These are phyloP conservation scores for Tenthredo distinguenda DNA, from an alignment of 2,888 invertebrate species.

Conservation along the genomic window DNA sequence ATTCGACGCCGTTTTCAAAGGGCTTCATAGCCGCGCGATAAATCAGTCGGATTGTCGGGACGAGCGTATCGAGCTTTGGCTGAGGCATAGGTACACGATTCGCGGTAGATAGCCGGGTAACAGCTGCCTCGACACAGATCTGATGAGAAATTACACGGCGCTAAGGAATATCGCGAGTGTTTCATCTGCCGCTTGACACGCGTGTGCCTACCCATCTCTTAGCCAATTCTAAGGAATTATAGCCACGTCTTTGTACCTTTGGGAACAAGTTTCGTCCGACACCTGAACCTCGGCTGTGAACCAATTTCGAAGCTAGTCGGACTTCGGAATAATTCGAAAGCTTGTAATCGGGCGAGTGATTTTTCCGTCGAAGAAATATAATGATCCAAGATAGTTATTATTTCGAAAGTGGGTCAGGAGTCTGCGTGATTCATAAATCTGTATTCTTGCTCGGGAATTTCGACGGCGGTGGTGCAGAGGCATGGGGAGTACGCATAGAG, in stretches of 20 bases:
- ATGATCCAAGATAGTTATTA: neutral
- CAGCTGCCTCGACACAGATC: conserved; percentile 37
- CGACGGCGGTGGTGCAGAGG: neutral
- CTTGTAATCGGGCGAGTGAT: neutral
- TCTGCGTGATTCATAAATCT: conserved; percentile 36
- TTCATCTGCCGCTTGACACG: conserved; percentile 24
- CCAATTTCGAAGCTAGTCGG: neutral
- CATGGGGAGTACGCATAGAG: conserved; percentile 18
- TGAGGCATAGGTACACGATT: neutral
- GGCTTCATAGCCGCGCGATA: neutral
- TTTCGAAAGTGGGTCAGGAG: conserved; percentile 43
- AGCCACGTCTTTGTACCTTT: neutral
- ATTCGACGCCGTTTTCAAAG: neutral
- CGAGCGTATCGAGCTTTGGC: neutral
- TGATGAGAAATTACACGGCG: conserved; percentile 22
- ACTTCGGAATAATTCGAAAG: neutral
- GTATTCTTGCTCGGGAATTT: conserved; percentile 18
- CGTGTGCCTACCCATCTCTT: too few relatives aligned
- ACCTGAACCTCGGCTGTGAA: neutral
- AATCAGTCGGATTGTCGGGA: neutral
- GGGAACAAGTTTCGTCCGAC: neutral
- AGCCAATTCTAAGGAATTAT: neutral
- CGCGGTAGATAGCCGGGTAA: conserved; percentile 35
- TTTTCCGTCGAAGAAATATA: neutral
- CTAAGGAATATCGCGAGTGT: neutral